phyloP scores from a whole-genome alignment of 2,888 invertebrate genomes.

The Tholera decimalis region DNA sequence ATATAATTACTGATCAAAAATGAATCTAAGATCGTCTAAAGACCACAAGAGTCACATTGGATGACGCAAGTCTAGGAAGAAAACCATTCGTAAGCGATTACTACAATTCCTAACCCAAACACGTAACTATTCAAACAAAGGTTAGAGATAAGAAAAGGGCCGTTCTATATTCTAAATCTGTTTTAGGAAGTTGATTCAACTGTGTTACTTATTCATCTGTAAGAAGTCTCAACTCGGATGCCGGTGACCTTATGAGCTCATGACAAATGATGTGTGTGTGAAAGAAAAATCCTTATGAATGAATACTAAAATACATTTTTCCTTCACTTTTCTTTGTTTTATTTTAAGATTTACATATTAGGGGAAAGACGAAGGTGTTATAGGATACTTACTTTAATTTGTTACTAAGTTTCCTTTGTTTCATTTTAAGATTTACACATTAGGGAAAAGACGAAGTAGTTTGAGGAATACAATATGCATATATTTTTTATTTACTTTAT shows the following conservation, averaged over 20 bases:
- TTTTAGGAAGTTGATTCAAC: constrained; percentile 24
- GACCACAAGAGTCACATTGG: background rate
- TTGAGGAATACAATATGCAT: too few relatives aligned
- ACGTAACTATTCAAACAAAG: constrained; percentile 2
- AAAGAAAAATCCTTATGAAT: background rate
- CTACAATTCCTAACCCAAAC: background rate
- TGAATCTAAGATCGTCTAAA: background rate
- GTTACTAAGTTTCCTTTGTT: too few relatives aligned
- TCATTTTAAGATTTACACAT: too few relatives aligned
- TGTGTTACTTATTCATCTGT: constrained; percentile 39
- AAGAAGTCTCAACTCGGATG: background rate
- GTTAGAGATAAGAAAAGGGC: constrained; percentile 5
- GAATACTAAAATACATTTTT: background rate
- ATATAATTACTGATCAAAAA: too few relatives aligned
- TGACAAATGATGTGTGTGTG: constrained; percentile 5
- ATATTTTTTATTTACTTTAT: too few relatives aligned
- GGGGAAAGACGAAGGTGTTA: background rate
- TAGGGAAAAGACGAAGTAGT: too few relatives aligned
- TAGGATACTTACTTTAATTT: too few relatives aligned
- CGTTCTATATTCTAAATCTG: constrained; percentile 6
- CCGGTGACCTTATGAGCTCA: constrained; percentile 8
- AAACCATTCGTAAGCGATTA: background rate
- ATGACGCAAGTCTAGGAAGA: background rate
- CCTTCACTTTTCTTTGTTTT: background rate
- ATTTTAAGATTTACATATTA: too few relatives aligned